phyloP scores from a whole-genome alignment of 2,888 invertebrate species.

The Chymomyza caudatula region DNA sequence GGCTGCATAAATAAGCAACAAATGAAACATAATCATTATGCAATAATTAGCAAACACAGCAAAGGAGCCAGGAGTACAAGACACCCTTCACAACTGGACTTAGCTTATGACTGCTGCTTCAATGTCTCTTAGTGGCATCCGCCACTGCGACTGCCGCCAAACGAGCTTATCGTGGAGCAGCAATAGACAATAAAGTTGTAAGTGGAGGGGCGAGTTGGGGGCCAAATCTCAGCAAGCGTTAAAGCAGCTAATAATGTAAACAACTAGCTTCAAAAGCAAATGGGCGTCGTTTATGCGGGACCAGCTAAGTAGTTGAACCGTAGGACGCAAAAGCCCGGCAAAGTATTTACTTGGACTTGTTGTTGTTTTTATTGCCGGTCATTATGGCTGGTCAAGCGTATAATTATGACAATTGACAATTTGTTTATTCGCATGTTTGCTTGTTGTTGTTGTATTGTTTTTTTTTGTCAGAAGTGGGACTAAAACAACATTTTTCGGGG shows the following conservation, averaged over 20 bases:
- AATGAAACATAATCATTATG: conserved; percentile 66
- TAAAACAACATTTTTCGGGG: not conserved
- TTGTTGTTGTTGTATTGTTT: not conserved
- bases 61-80: not conserved
- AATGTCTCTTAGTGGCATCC: not conserved
- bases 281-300: not conserved
- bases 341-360: conserved; percentile 32
- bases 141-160: not conserved
- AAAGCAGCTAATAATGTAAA: conserved; percentile 65
- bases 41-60: conserved; percentile 58
- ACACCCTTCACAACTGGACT: not conserved
- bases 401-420: conserved; percentile 66
- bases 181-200: not conserved
- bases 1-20: conserved; percentile 1
- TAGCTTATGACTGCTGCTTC: not conserved
- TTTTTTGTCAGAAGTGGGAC: not conserved
- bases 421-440: conserved; percentile 48
- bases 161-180: not conserved
- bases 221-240: conserved; percentile 54
- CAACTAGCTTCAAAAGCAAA: conserved; percentile 36
- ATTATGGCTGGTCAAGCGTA: conserved; percentile 50
- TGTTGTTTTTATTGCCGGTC: conserved; percentile 30
- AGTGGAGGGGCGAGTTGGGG: not conserved
- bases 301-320: conserved; percentile 2
- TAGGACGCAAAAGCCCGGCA: conserved; percentile 9